Percentiles rank a stretch among this genome's conserved stretches.
These are phyloP conservation scores for Sarcophilus harrisii DNA, from an alignment of 2,797 vertebrate genomes.

Conservation along the genomic window DNA sequence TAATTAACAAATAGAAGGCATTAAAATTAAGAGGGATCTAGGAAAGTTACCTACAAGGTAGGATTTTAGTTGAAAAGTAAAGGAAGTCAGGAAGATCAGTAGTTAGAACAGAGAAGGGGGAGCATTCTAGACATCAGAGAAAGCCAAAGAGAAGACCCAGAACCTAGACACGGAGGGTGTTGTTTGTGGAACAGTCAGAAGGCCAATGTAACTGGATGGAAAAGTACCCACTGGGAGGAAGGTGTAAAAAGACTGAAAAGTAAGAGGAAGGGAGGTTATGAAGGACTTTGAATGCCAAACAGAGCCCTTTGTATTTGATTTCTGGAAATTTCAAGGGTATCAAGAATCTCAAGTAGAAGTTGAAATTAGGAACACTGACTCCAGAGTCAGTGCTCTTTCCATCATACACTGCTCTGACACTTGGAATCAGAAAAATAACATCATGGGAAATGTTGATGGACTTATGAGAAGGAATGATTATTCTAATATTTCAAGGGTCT, in stretches of 20 bases:
- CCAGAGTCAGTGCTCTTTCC: not conserved
- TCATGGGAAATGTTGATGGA: not conserved
- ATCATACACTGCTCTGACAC: not conserved
- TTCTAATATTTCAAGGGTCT: not conserved
- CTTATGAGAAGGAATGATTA: not conserved
- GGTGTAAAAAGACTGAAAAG: not conserved
- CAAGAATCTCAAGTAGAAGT: not conserved
- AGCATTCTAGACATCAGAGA: not conserved
- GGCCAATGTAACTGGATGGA: not conserved
- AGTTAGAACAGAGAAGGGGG: not conserved
- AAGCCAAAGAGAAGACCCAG: not conserved
- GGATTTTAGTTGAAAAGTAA: not conserved
- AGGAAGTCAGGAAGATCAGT: not conserved
- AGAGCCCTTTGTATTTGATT: not conserved
- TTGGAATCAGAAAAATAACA: not conserved
- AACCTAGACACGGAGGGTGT: not conserved
- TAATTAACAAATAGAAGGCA: not conserved
- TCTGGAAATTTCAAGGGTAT: too few relatives aligned
- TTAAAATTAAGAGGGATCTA: not conserved
- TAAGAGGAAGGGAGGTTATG: not conserved
- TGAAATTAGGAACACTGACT: not conserved
- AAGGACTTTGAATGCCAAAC: not conserved
- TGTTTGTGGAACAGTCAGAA: not conserved
- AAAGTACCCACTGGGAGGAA: not conserved
- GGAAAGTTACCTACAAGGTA: not conserved